A percentile compares a stretch with the other conserved stretches of the same genome.
Evolutionary conservation across 1,140 invertebrate genomes (phyloP).

Genomic region (Sarcophaga bullata): DNA sequence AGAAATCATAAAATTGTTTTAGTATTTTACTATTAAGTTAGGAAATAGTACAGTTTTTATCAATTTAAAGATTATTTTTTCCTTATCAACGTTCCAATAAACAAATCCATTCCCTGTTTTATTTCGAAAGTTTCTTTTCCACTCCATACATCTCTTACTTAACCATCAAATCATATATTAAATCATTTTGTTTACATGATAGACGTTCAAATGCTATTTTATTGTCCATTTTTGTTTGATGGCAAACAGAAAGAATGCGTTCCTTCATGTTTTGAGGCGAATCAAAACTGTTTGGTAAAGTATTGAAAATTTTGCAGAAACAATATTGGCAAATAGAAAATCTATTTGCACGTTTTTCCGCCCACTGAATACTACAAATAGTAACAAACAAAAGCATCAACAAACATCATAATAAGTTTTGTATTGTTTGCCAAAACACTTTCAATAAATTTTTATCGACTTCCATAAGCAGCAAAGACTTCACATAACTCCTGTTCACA

Average conservation of each 20-base stretch:
- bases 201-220: background rate
- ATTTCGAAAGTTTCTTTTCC: too few relatives aligned
- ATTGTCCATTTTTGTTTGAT: constrained; percentile 2
- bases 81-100: too few relatives aligned
- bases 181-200: background rate
- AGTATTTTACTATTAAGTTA: too few relatives aligned
- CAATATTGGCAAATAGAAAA: constrained; percentile 20
- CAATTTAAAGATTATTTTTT: too few relatives aligned
- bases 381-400: background rate
- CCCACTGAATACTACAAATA: constrained; percentile 22
- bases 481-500: background rate
- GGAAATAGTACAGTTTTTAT: too few relatives aligned
- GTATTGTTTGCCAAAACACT: background rate
- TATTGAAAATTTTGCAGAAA: too few relatives aligned
- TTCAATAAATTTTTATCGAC: background rate
- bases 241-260: background rate
- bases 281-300: too few relatives aligned
- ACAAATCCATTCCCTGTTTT: too few relatives aligned
- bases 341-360: constrained; percentile 12
- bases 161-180: too few relatives aligned
- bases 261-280: background rate
- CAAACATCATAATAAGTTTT: background rate
- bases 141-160: too few relatives aligned
- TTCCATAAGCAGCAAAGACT: background rate
- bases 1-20: too few relatives aligned